A percentile compares a stretch with the other conserved stretches of the same genome.
Evolutionary conservation across 2,113 vertebrate genomes (phyloP).

Genomic region (Ahaetulla prasina): DNA sequence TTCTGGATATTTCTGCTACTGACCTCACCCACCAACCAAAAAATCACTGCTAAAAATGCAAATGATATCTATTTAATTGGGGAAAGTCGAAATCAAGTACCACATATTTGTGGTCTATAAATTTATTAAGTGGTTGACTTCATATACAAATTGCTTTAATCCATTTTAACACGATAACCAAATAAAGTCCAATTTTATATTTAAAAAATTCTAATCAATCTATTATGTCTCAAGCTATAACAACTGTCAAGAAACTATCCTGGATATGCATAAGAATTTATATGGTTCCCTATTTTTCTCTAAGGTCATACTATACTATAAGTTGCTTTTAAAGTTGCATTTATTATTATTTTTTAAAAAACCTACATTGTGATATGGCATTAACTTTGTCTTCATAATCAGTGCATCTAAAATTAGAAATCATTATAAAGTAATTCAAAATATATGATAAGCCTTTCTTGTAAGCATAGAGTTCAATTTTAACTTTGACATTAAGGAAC

Average conservation of each 20-base stretch:
- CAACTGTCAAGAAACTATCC: neutral
- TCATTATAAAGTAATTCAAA: neutral
- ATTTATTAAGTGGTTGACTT: neutral
- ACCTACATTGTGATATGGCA: neutral
- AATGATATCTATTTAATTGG: neutral
- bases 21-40: conserved; percentile 35
- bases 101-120: neutral
- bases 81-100: neutral
- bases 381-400: neutral
- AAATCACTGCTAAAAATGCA: conserved; percentile 30
- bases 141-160: neutral
- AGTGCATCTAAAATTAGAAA: neutral
- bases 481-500: neutral
- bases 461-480: neutral
- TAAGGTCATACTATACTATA: neutral
- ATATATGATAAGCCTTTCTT: neutral
- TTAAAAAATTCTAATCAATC: neutral
- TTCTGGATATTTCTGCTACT: conserved; percentile 35
- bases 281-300: neutral
- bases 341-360: neutral
- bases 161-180: neutral
- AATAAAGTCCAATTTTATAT: neutral
- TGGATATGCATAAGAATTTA: neutral
- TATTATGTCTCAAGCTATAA: neutral
- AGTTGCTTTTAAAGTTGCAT: neutral